Evolutionary conservation across 1,140 invertebrate species (phyloP).

Genomic region (Heliothis virescens): DNA sequence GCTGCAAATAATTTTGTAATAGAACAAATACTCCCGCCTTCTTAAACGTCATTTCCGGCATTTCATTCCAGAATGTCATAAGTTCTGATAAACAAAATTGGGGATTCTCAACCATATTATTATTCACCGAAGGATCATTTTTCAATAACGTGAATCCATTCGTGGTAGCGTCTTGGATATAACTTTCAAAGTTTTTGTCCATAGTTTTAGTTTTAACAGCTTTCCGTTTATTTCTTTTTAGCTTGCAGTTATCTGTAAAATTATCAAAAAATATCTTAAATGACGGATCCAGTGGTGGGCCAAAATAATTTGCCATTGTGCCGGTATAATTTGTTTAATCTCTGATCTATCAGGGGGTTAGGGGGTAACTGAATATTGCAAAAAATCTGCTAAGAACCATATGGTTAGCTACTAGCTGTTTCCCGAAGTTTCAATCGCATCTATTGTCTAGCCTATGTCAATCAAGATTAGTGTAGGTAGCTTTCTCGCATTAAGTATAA

Average conservation of each 20-base stretch:
- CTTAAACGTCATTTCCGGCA: constrained; percentile 76
- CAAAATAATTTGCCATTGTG: too few species aligned
- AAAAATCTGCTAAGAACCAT: too few species aligned
- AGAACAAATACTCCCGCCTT: constrained; percentile 77
- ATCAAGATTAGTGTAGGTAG: too few species aligned
- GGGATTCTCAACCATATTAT: constrained; percentile 44
- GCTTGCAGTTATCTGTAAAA: constrained; percentile 85
- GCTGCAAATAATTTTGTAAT: constrained; percentile 81
- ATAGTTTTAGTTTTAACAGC: constrained; percentile 84
- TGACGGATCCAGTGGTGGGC: too few species aligned
- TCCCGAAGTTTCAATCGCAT: background rate
- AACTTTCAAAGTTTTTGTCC: constrained; percentile 84
- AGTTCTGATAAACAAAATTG: constrained; percentile 65
- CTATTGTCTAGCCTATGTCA: background rate
- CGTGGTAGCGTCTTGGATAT: constrained; percentile 80
- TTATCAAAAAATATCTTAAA: constrained; percentile 31
- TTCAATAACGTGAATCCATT: constrained; percentile 70
- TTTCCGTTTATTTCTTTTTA: constrained; percentile 87
- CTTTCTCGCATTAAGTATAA: too few species aligned
- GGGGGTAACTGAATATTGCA: too few species aligned
- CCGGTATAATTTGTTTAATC: too few species aligned
- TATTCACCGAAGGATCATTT: constrained; percentile 23
- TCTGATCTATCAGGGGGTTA: too few species aligned
- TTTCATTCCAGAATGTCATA: constrained; percentile 71
- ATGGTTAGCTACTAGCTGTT: too few species aligned